Conservation (phyloP, 1,140 invertebrate species). For the Zaprionus taronus region DNA sequence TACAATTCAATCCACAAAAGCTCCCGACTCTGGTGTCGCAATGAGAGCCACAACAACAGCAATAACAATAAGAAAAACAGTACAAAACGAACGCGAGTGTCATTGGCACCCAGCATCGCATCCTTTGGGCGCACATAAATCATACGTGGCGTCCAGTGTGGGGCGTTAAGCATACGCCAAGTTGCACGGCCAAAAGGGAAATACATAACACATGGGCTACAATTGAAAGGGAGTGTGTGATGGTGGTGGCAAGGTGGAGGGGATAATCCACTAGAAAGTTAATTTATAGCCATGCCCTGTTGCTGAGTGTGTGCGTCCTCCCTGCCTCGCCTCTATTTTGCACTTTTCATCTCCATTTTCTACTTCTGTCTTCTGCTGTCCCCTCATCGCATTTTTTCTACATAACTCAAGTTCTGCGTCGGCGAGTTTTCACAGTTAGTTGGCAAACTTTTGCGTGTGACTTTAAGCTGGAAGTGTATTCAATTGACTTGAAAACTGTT, state of each 20-base stretch:
- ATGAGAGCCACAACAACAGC: not conserved
- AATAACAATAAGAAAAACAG: not conserved
- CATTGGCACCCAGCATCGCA: conserved; percentile 20
- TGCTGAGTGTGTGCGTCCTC: conserved; percentile 6
- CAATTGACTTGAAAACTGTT: conserved; percentile 51
- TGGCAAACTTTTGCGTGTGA: conserved; percentile 31
- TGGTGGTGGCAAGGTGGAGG: not conserved
- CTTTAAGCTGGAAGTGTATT: conserved; percentile 40
- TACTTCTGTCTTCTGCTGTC: not conserved
- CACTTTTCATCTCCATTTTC: too few species aligned
- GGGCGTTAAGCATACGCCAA: conserved; percentile 57
- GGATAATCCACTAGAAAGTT: not conserved
- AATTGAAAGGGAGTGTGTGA: not conserved
- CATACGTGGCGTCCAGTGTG: conserved; percentile 32
- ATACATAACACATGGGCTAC: conserved; percentile 8
- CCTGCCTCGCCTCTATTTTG: not conserved
- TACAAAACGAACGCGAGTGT: not conserved
- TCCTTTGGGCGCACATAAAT: conserved; percentile 53
- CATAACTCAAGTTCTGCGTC: not conserved
- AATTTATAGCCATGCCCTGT: conserved; percentile 29
- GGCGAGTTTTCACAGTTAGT: too few species aligned
- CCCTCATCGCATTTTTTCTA: too few species aligned
- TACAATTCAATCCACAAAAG: not conserved
- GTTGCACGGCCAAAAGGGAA: conserved; percentile 28
- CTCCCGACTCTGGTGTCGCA: not conserved